Base-by-base conservation (phyloP, 2,113 vertebrate genomes). In the Rhineura floridana region DNA sequence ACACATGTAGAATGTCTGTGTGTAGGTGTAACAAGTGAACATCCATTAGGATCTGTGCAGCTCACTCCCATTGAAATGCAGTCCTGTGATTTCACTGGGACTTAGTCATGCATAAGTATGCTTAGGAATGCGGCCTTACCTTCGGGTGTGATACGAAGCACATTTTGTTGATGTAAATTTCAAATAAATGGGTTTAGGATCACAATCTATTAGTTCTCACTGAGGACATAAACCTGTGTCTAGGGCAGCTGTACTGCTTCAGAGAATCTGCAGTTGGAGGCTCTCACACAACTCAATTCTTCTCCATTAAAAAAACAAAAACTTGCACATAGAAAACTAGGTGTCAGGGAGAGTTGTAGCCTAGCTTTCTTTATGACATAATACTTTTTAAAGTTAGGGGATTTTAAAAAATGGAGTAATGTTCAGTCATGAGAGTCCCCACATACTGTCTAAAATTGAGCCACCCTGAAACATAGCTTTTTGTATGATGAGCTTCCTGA, bases 401-500 rank as follows among this genome's bases (percentile, higher is more conserved):
- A 70, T 72, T 76, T 23, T 55, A 12, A n/a, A n/a, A n/a, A n/a
- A 46, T 11, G 23, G 42, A 86, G 30, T 39, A 33, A 59, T 33
- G 42, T 67, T 33, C 21, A 80, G 2, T 55, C 65, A 42, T 21
- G 25, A 87, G 77, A 87, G 21, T 8, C 19, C 52, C 42, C 21
- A 5, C 3, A 17, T 39, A 15, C 36, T 6, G 30, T 36, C 50
- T 55, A 15, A 50, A 33, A 33, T 55, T 33, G 50, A 21, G 36
- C 59, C 62, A 1, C 30, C 42, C 59, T 36, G 6, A 85, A 46
- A 7, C 28, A 33, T 77, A 30, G 52, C 17, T 46, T 85, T n/a
- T 89, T 77, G 52, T 78, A 62, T 62, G 69, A 11, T 87, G 67
- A 88, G 87, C 85, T 52, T 78, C 48, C 48, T 70, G 44, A 77